Evolutionary conservation across 2,888 invertebrate genomes (phyloP).

Genomic region (Autographa pulchrina): DNA sequence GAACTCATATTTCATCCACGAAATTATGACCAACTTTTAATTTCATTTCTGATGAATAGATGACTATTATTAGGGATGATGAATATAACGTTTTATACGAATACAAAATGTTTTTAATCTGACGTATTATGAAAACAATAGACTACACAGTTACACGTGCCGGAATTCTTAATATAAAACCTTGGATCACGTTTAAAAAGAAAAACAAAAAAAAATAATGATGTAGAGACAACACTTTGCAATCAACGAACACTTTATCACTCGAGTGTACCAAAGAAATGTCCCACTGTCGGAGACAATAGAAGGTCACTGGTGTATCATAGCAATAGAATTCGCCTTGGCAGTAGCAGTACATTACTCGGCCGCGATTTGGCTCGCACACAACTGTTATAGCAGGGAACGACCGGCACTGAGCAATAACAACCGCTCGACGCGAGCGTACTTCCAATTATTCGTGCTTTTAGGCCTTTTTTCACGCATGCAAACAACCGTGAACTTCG

Average conservation of each 20-base stretch:
- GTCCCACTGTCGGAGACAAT: conserved; percentile 79
- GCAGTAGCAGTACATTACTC: conserved; percentile 78
- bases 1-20: background rate
- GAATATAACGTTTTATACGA: background rate
- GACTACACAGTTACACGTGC: background rate
- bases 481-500: conserved; percentile 48
- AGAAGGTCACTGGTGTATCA: conserved; percentile 84
- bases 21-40: background rate
- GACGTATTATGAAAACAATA: background rate
- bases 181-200: background rate
- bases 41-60: background rate
- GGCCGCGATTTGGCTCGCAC: conserved; percentile 79
- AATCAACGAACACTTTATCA: conserved; percentile 30
- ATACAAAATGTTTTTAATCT: background rate
- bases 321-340: conserved; percentile 84
- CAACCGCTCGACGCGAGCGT: conserved; percentile 57
- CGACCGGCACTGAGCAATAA: conserved; percentile 60
- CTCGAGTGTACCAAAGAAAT: conserved; percentile 67
- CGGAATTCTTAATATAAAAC: background rate
- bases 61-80: background rate
- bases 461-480: conserved; percentile 44
- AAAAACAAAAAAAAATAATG: background rate
- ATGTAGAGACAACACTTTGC: conserved; percentile 9
- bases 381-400: conserved; percentile 71
- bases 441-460: conserved; percentile 55